Percentiles rank a stretch among this genome's conserved stretches.
These are phyloP conservation scores for Penaeus indicus DNA, from an alignment of 1,140 invertebrate genomes.

Conservation along the genomic window DNA sequence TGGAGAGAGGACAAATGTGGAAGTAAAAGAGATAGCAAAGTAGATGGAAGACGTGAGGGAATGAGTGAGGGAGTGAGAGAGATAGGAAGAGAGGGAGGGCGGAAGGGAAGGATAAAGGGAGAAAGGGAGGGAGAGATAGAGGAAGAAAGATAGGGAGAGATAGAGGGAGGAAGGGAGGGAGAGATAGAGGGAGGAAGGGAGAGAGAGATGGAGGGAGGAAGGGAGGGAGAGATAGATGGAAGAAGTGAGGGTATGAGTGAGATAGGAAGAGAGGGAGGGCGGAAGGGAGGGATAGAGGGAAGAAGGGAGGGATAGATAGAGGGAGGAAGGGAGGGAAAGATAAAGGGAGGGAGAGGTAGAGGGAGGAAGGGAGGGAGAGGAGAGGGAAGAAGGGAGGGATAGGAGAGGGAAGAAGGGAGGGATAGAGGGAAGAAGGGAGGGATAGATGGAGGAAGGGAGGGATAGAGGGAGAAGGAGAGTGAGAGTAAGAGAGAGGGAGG, in stretches of 20 bases:
- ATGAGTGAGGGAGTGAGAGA: no score
- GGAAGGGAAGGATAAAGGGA: no score
- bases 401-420: not conserved
- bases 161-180: conserved; percentile 19
- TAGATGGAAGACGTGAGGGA: no score
- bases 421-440: not conserved
- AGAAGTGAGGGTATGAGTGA: not conserved
- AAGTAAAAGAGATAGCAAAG: no score
- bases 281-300: not conserved
- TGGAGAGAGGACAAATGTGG: no score
- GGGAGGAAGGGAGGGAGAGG: no score
- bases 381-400: not conserved
- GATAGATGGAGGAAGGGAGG: not conserved
- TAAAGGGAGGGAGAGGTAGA: not conserved
- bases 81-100: no score
- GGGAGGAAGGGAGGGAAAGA: not conserved
- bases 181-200: not conserved
- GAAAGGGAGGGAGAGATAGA: not conserved
- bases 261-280: not conserved
- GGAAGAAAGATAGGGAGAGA: not conserved
- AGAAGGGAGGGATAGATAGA: not conserved
- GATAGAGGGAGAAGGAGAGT: not conserved
- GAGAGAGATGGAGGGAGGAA: not conserved
- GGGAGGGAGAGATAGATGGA: not conserved
- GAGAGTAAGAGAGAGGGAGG: not conserved